Conservation (phyloP, 2,888 invertebrate genomes). For the Melanotus villosus region DNA sequence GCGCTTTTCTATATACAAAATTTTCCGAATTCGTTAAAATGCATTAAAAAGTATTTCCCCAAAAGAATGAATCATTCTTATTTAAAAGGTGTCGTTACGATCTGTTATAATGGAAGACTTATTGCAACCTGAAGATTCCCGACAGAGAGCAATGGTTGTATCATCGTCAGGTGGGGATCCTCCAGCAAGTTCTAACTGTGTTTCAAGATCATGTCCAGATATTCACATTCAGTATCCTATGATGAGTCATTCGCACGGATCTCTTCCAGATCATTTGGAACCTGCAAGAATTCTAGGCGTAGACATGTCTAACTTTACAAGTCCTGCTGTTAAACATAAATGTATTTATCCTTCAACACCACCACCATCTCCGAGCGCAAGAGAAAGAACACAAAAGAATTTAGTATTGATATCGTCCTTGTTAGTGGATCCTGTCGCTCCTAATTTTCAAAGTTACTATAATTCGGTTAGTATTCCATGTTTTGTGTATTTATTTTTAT, state of each 20-base stretch:
- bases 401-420: constrained; percentile 82
- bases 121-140: constrained; percentile 82
- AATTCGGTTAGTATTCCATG: constrained; percentile 70
- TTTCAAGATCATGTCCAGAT: constrained; percentile 88
- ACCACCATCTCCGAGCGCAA: constrained; percentile 78
- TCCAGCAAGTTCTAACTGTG: constrained; percentile 69
- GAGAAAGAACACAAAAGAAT: constrained; percentile 73
- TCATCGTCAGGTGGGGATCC: constrained; percentile 72
- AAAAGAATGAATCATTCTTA: background rate
- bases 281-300: constrained; percentile 69
- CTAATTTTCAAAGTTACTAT: constrained; percentile 76
- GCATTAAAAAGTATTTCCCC: too few species aligned
- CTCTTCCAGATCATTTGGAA: constrained; percentile 75
- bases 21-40: too few species aligned
- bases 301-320: constrained; percentile 14
- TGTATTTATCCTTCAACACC: constrained; percentile 71
- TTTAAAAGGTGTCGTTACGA: constrained; percentile 78
- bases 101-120: constrained; percentile 94
- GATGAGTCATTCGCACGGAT: constrained; percentile 64
- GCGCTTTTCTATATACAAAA: background rate
- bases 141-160: constrained; percentile 88
- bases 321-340: constrained; percentile 44
- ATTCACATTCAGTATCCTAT: constrained; percentile 67
- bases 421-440: constrained; percentile 77
- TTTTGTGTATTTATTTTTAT: background rate